Evolutionary conservation across 2,888 invertebrate genomes (phyloP).

Genomic region (Morpho achilles): DNA sequence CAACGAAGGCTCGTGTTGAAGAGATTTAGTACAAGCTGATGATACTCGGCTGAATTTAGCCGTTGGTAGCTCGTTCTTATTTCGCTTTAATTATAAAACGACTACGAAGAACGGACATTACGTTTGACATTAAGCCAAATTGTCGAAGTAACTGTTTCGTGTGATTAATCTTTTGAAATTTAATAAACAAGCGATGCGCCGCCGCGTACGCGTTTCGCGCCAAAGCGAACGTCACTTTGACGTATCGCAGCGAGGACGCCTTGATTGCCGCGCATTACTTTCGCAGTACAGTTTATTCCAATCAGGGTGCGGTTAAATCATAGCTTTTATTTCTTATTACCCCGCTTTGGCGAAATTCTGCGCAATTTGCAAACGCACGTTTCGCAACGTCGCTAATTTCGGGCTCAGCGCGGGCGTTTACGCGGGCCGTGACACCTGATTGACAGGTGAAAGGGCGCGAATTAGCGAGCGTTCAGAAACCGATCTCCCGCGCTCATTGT

Average conservation of each 20-base stretch:
- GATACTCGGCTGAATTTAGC: conserved; percentile 10
- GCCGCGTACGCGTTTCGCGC: conserved; percentile 36
- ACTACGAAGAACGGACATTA: conserved; percentile 9
- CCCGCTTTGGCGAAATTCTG: conserved; percentile 40
- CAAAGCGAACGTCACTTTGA: conserved; percentile 49
- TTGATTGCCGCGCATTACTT: conserved; percentile 43
- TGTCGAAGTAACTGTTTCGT: conserved; percentile 50
- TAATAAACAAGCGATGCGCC: conserved; percentile 33
- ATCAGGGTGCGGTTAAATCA: conserved; percentile 46
- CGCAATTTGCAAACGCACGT: conserved; percentile 51
- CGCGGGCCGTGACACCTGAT: conserved; percentile 58
- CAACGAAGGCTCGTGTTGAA: not conserved
- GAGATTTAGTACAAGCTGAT: conserved; percentile 9
- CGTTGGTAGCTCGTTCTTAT: conserved; percentile 16
- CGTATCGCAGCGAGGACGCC: conserved; percentile 57
- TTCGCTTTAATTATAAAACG: conserved; percentile 19
- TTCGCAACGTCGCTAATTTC: conserved; percentile 52
- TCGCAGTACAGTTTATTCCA: conserved; percentile 43
- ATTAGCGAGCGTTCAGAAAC: conserved; percentile 54
- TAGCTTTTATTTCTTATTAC: conserved; percentile 49
- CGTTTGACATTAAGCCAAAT: conserved; percentile 44
- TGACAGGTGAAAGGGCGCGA: conserved; percentile 75
- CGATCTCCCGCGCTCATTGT: conserved; percentile 36
- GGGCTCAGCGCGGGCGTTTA: conserved; percentile 41
- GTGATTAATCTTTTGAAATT: conserved; percentile 50